Evolutionary conservation across 2,797 vertebrate genomes (phyloP).

Genomic region (Erethizon dorsatum): DNA sequence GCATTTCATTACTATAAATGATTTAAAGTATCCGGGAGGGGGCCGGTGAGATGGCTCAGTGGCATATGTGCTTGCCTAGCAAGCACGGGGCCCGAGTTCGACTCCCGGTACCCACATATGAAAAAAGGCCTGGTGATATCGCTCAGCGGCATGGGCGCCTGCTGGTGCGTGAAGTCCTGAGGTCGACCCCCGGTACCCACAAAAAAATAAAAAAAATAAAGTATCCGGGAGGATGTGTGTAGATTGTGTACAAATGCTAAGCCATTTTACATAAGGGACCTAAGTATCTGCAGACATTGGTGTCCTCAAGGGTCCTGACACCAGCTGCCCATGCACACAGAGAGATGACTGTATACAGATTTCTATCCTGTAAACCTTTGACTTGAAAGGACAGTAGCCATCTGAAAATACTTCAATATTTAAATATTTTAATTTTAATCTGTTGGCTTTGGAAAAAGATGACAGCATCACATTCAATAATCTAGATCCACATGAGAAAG

Average conservation of each 20-base stretch:
- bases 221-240: not conserved
- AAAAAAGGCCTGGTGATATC: no score
- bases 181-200: no score
- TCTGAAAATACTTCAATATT: slow-evolving; percentile 59
- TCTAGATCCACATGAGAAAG: not conserved
- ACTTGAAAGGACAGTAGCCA: slow-evolving; percentile 55
- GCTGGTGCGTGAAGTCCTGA: no score
- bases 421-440: slow-evolving; percentile 25
- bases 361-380: slow-evolving; percentile 27
- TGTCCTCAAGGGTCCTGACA: not conserved
- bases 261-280: not conserved
- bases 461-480: not conserved
- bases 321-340: not conserved
- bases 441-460: slow-evolving; percentile 47
- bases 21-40: not conserved
- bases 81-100: no score
- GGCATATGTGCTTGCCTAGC: no score
- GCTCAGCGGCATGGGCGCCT: no score
- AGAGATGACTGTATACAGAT: not conserved
- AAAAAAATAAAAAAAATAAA: not conserved
- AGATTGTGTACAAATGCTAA: not conserved
- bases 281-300: not conserved
- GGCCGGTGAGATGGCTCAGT: no score
- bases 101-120: no score
- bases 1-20: not conserved